Evolutionary conservation across 1,140 invertebrate genomes (phyloP), one percentile per base, ranked within the genome.

Genomic region (Bombus waltoni): DNA sequence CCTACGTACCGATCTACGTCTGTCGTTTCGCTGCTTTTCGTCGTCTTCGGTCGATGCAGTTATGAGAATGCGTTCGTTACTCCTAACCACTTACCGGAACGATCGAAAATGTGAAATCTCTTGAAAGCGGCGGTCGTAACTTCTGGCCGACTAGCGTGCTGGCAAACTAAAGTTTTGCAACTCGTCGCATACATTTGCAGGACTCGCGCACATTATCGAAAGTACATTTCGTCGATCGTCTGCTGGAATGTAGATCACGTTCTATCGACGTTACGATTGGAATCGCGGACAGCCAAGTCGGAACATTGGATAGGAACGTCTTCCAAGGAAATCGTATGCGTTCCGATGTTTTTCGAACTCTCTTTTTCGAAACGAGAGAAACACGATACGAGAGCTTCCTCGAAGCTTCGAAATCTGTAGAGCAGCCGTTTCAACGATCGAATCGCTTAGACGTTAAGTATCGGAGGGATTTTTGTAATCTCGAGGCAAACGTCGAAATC

Each of bases 191-290:
- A 59, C 66, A 75, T 79, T 81, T 71, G n/a, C 53, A 79, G 66
- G n/a, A 35, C 5, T 15, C n/a, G 76, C 13, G 40, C 53, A 0
- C 40, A 79, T 84, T 84, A 84, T 79, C 76, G 82, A 42, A 78
- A 79, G 82, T 79, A 70, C 82, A 84, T 84, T 44, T 59, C 38
- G 32, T 6, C 47, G 82, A 83, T 88, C 70, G 75, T n/a, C 5
- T 10, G 0, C 5, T 28, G 40, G 62, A 38, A 62, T 72, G 38
- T 78, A 79, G 35, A 15, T 42, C 10, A 42, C 28, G 4, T 57
- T 66, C 28, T 18, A 15, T 18, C 11, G 42, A 72, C 47, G 25
- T 40, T 11, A 11, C 86, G 13, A 65, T 53, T 79, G 59, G 59
- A 38, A 77, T 86, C 59, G 9, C 42, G 53, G 73, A 35, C 32